phyloP scores from a whole-genome alignment of 1,140 invertebrate genomes.

The Tetramorium simillimum region DNA sequence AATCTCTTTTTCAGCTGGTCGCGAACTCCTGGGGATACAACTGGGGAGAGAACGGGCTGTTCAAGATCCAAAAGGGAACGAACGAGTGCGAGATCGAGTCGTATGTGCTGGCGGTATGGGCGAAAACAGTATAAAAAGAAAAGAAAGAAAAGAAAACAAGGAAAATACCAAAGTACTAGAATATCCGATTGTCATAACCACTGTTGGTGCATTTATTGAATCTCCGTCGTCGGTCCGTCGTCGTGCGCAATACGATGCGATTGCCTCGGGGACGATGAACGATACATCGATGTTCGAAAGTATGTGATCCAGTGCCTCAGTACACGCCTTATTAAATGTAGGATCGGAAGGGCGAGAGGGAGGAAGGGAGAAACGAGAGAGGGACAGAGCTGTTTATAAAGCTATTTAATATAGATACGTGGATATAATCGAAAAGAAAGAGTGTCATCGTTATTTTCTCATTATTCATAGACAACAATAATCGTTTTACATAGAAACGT shows the following conservation, averaged over 20 bases:
- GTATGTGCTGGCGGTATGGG: conserved; percentile 92
- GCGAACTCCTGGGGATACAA: conserved; percentile 95
- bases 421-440: conserved; percentile 3
- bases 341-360: neutral
- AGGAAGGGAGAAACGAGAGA: neutral
- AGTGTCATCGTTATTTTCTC: conserved; percentile 22
- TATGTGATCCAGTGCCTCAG: conserved; percentile 51
- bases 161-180: conserved; percentile 41
- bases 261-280: conserved; percentile 18
- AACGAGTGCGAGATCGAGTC: conserved; percentile 96
- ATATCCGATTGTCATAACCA: conserved; percentile 32
- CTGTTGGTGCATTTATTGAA: conserved; percentile 69
- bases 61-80: conserved; percentile 91
- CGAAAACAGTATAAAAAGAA: conserved; percentile 83
- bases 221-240: conserved; percentile 25
- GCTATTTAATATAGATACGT: conserved; percentile 50
- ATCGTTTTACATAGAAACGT: conserved; percentile 17
- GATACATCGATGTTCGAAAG: conserved; percentile 29
- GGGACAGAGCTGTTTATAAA: conserved; percentile 15
- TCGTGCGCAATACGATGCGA: conserved; percentile 8
- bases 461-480: conserved; percentile 39
- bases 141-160: neutral
- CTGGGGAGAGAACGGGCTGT: conserved; percentile 96
- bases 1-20: conserved; percentile 88
- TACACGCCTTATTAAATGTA: conserved; percentile 34